These are phyloP conservation scores for Molanna angustata DNA, from an alignment of 2,888 invertebrate genomes.

Conservation along the genomic window DNA sequence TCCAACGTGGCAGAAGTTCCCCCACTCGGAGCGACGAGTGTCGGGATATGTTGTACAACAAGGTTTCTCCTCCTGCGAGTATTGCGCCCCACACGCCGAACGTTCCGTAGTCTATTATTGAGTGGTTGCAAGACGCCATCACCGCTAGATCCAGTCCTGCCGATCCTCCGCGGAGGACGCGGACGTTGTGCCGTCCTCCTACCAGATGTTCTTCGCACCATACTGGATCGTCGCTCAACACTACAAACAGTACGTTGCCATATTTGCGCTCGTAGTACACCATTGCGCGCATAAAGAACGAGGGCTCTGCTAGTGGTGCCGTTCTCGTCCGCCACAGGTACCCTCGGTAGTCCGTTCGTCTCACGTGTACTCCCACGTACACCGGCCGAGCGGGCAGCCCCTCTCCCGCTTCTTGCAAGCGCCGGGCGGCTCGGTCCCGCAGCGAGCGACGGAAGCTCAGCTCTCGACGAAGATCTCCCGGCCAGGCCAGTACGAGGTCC, in stretches of 20 bases:
- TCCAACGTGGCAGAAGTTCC: conserved; percentile 47
- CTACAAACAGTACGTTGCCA: conserved; percentile 42
- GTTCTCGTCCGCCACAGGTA: conserved; percentile 54
- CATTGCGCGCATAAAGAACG: conserved; percentile 47
- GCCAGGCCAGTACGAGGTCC: conserved; percentile 54
- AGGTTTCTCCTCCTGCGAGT: conserved; percentile 49
- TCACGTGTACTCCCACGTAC: conserved; percentile 53
- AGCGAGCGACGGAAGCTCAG: conserved; percentile 52
- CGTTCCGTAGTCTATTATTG: conserved; percentile 53
- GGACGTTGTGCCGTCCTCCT: conserved; percentile 40
- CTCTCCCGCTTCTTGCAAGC: conserved; percentile 39
- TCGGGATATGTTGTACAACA: conserved; percentile 45
- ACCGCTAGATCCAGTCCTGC: conserved; percentile 49
- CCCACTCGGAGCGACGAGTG: conserved; percentile 44
- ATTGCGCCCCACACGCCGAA: conserved; percentile 54
- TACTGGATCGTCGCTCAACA: conserved; percentile 49
- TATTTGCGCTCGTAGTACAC: conserved; percentile 44
- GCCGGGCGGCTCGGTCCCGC: conserved; percentile 46
- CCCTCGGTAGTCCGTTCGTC: conserved; percentile 56
- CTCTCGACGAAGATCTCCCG: conserved; percentile 56
- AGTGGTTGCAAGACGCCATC: conserved; percentile 52
- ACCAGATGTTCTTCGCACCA: conserved; percentile 47
- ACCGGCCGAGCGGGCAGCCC: conserved; percentile 29
- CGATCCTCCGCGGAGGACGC: conserved; percentile 43
- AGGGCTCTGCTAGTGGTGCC: conserved; percentile 41